These are phyloP conservation scores for Axis porcinus DNA, from an alignment of 2,113 vertebrate species.

Conservation along the genomic window DNA sequence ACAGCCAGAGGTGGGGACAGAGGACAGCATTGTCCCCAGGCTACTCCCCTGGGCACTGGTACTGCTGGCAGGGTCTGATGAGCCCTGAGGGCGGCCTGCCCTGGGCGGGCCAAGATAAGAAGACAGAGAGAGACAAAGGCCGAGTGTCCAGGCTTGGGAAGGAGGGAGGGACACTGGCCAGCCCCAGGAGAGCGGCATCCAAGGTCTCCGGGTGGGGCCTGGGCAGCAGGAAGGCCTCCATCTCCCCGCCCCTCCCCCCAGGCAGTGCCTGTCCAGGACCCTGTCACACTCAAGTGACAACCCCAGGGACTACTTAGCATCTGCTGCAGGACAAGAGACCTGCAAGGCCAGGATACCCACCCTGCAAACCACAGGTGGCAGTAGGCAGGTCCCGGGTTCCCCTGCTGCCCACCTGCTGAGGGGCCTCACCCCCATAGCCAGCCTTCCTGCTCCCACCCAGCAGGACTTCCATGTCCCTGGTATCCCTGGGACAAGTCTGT, in stretches of 20 bases:
- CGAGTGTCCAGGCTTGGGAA: neutral
- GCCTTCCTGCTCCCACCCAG: neutral
- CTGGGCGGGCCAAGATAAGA: slow-evolving; percentile 1
- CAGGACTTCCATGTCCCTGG: neutral
- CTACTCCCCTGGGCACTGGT: neutral
- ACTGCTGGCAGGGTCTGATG: neutral
- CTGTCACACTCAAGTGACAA: neutral
- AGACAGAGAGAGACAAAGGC: slow-evolving; percentile 27
- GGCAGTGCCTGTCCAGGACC: neutral
- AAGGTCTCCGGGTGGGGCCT: neutral
- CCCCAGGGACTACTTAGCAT: neutral
- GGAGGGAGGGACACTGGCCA: neutral
- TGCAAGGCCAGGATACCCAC: neutral
- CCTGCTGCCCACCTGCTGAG: neutral
- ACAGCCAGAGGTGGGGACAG: neutral
- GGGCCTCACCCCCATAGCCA: neutral
- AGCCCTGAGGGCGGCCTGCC: neutral
- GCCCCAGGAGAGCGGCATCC: neutral
- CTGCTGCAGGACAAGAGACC: neutral
- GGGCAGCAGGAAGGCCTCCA: neutral
- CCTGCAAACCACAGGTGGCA: neutral
- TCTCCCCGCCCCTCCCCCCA: neutral
- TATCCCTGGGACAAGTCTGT: neutral
- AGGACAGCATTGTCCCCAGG: slow-evolving; percentile 42
- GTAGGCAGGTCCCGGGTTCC: neutral